Conservation (phyloP, 92 coral and sea anemone genomes). For the Epizoanthus rinbou region DNA sequence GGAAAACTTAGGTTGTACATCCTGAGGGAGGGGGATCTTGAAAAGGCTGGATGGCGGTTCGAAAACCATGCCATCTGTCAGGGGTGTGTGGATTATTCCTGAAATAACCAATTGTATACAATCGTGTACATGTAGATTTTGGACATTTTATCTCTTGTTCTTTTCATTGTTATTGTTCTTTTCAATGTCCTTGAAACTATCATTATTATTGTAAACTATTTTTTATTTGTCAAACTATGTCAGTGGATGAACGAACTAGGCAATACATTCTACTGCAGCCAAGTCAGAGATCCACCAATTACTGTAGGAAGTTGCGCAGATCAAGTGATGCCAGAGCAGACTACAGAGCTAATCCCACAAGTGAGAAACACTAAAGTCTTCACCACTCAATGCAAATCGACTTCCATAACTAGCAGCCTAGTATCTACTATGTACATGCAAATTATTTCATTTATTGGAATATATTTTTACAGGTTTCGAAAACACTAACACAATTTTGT, state of each 20-base stretch:
- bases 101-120: too few relatives aligned
- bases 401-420: constrained; percentile 2
- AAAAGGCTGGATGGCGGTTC: too few relatives aligned
- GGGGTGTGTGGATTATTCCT: too few relatives aligned
- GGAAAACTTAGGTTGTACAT: too few relatives aligned
- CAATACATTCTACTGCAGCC: constrained; percentile 50
- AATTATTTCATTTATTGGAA: too few relatives aligned
- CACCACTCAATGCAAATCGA: constrained; percentile 40
- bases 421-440: too few relatives aligned
- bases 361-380: background rate
- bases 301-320: constrained; percentile 69
- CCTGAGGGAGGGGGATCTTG: too few relatives aligned
- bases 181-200: background rate
- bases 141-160: background rate
- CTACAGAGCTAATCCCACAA: constrained; percentile 26
- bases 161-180: background rate
- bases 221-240: constrained; percentile 22
- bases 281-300: constrained; percentile 79
- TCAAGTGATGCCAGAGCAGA: constrained; percentile 22
- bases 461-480: too few relatives aligned
- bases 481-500: too few relatives aligned
- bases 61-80: too few relatives aligned
- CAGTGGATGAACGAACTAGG: constrained; percentile 82
- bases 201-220: background rate
- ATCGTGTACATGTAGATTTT: too few relatives aligned